A percentile compares a stretch with the other conserved stretches of the same genome.
Evolutionary conservation across 2,888 invertebrate species (phyloP).

Genomic region (Crossocerus cetratus): DNA sequence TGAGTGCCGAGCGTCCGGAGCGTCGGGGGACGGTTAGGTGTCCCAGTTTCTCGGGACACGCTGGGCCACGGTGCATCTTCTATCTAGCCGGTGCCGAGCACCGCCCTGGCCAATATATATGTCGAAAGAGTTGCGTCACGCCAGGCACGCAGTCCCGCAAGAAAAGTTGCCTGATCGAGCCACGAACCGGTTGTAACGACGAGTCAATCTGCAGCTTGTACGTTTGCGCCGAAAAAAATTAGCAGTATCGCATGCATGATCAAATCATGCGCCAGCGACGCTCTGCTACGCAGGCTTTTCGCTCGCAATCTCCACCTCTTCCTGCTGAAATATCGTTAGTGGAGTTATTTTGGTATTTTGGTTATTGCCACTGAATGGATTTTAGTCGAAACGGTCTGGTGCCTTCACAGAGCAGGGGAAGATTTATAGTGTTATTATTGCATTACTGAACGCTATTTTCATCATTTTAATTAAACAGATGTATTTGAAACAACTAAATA

Average conservation of each 20-base stretch:
- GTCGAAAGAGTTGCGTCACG: conserved; percentile 56
- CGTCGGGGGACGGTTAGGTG: conserved; percentile 45
- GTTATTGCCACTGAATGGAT: too few relatives aligned
- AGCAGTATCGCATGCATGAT: conserved; percentile 37
- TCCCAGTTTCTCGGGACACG: conserved; percentile 53
- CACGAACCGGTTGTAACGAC: conserved; percentile 59
- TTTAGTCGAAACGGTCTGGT: too few relatives aligned
- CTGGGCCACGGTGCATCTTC: conserved; percentile 56
- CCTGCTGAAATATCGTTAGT: too few relatives aligned
- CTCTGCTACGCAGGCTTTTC: too few relatives aligned
- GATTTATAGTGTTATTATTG: too few relatives aligned
- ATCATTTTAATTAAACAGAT: too few relatives aligned
- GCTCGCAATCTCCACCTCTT: too few relatives aligned
- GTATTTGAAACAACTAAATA: too few relatives aligned
- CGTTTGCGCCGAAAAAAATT: conserved; percentile 6
- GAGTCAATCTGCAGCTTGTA: conserved; percentile 41
- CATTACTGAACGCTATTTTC: too few relatives aligned
- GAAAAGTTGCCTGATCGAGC: conserved; percentile 53
- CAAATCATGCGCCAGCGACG: conserved; percentile 32
- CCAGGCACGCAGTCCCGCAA: conserved; percentile 33
- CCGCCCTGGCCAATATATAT: conserved; percentile 27
- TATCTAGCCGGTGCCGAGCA: conserved; percentile 38
- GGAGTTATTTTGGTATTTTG: too few relatives aligned
- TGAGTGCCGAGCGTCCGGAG: background rate
- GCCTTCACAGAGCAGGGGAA: too few relatives aligned